Conservation (phyloP, 2,113 vertebrate species). For the Epinephelus cyanopodus region DNA sequence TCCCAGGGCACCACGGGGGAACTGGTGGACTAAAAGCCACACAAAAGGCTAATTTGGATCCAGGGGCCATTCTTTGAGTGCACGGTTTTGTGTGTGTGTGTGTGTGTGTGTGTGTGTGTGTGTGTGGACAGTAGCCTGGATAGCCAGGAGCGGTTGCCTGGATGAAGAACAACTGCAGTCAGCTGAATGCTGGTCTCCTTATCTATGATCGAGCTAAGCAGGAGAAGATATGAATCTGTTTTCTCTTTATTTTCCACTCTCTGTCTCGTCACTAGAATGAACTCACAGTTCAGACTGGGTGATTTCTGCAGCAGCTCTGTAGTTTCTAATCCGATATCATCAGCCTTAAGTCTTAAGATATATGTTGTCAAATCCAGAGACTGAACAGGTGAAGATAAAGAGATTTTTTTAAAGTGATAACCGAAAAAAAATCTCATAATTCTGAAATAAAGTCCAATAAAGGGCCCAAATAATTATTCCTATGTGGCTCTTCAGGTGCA, state of each 20-base stretch:
- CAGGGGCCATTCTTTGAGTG: conserved; percentile 36
- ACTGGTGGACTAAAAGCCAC: conserved; percentile 74
- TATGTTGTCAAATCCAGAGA: not conserved
- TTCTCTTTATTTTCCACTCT: not conserved
- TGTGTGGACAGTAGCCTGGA: not conserved
- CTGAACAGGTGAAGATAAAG: not conserved
- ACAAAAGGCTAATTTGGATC: conserved; percentile 75
- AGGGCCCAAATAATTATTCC: no score
- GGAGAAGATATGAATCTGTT: not conserved
- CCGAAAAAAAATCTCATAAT: not conserved
- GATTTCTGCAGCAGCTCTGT: not conserved
- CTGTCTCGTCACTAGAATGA: not conserved
- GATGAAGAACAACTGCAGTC: conserved; percentile 29
- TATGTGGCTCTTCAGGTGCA: no score
- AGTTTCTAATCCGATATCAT: not conserved
- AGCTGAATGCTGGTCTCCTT: conserved; percentile 71
- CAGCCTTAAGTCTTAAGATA: not conserved
- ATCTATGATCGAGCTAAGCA: conserved; percentile 32
- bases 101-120: conserved; percentile 27
- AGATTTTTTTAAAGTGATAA: not conserved
- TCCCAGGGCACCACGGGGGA: conserved; percentile 71
- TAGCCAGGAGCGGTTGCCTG: not conserved
- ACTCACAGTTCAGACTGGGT: not conserved
- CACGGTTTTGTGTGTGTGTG: conserved; percentile 23
- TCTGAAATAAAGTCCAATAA: not conserved